Conservation (phyloP, 2,888 invertebrate genomes). For the Tuberolachnus salignus region DNA sequence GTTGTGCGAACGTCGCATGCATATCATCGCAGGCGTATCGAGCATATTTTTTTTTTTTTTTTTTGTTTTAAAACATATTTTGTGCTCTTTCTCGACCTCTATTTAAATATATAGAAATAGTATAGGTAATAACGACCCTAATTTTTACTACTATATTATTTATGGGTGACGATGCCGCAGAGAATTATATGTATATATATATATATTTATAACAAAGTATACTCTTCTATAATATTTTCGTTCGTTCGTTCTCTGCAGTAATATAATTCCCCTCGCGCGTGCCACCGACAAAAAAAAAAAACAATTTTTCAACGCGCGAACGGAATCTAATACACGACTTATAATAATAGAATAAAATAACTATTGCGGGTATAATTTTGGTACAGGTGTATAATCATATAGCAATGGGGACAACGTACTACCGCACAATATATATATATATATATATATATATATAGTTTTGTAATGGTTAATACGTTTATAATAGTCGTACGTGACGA, state of each 20-base stretch:
- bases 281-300: not conserved
- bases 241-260: not conserved
- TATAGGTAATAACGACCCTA: not conserved
- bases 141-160: constrained; percentile 1
- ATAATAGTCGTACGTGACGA: constrained; percentile 41
- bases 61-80: not conserved
- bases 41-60: too few species aligned
- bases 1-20: not conserved
- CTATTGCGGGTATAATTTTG: not conserved
- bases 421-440: not conserved
- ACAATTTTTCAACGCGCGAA: not conserved
- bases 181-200: not conserved
- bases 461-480: constrained; percentile 45
- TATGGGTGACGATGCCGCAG: not conserved
- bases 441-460: constrained; percentile 2
- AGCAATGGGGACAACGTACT: constrained; percentile 37
- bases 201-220: not conserved
- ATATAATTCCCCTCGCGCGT: constrained; percentile 3
- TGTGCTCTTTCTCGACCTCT: constrained; percentile 1
- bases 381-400: not conserved
- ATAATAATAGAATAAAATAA: not conserved
- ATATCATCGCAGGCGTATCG: not conserved
- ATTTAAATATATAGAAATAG: not conserved
- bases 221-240: not conserved
- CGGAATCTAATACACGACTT: not conserved